Evolutionary conservation across 2,888 invertebrate species (phyloP).

Genomic region (Leucoptera coffeella): DNA sequence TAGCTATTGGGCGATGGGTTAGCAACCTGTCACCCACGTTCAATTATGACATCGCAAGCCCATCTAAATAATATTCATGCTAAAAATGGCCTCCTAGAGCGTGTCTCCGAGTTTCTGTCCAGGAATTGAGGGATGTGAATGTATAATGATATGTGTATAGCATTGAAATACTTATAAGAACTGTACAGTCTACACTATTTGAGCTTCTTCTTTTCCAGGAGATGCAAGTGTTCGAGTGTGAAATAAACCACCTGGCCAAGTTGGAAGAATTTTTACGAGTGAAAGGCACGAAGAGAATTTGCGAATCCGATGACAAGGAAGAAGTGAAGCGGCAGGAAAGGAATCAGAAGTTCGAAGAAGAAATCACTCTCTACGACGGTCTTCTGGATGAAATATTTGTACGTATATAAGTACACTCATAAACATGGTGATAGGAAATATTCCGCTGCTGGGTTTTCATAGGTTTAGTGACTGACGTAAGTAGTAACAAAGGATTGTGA

Average conservation of each 20-base stretch:
- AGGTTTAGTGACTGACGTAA: not conserved
- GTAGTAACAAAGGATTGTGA: not conserved
- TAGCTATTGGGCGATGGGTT: no score
- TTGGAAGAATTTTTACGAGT: conserved; percentile 77
- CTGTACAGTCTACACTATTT: no score
- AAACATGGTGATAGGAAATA: no score
- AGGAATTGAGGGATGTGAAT: no score
- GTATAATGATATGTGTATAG: no score
- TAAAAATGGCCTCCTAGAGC: no score
- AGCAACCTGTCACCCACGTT: no score
- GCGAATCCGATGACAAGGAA: conserved; percentile 68
- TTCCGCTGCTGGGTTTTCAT: no score
- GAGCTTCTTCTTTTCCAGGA: conserved; percentile 48
- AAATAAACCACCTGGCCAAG: conserved; percentile 77
- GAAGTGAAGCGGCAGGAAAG: conserved; percentile 61
- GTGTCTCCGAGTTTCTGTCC: no score
- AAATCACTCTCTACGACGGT: conserved; percentile 63
- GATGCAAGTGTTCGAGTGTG: conserved; percentile 81
- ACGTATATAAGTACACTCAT: conserved; percentile 11
- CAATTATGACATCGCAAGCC: no score
- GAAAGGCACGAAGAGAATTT: conserved; percentile 73
- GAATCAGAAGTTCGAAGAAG: conserved; percentile 62
- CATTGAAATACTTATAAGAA: no score
- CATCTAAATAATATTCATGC: no score
- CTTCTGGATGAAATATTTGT: conserved; percentile 70